Evolutionary conservation across 1,140 invertebrate genomes (phyloP).

Genomic region (Agraylea sexmaculata): DNA sequence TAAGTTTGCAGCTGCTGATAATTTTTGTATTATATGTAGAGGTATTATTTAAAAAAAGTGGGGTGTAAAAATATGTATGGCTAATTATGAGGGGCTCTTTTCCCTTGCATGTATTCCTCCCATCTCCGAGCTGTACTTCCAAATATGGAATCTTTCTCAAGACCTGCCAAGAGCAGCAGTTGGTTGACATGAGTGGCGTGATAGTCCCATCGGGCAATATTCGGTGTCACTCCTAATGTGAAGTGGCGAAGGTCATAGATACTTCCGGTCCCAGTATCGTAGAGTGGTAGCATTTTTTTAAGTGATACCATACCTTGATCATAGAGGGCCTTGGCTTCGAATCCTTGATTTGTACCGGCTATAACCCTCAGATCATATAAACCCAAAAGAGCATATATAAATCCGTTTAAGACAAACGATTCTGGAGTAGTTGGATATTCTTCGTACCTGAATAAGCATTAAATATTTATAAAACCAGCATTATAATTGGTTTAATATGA

Average conservation of each 20-base stretch:
- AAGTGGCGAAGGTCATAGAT: constrained; percentile 94
- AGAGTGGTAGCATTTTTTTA: constrained; percentile 81
- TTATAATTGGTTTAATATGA: background rate
- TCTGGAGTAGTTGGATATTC: constrained; percentile 95
- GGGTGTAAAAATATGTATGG: too few species aligned
- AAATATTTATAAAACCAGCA: constrained; percentile 1
- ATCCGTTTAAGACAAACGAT: constrained; percentile 95
- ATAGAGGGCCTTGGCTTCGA: constrained; percentile 66
- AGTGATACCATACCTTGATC: constrained; percentile 79
- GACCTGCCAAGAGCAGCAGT: constrained; percentile 75
- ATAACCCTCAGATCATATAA: constrained; percentile 81
- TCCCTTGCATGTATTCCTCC: constrained; percentile 94
- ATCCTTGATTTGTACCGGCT: constrained; percentile 42
- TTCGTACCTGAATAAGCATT: constrained; percentile 67
- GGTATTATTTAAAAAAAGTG: too few species aligned
- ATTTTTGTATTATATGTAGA: too few species aligned
- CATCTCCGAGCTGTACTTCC: constrained; percentile 79
- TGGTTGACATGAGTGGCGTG: constrained; percentile 98
- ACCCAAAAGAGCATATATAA: constrained; percentile 95
- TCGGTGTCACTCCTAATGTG: constrained; percentile 78
- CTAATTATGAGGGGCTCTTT: constrained; percentile 84
- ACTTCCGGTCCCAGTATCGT: constrained; percentile 92
- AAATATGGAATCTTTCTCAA: constrained; percentile 77
- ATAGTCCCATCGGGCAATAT: constrained; percentile 92
- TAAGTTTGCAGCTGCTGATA: too few species aligned